These are phyloP conservation scores for Zygothrica quintamaculata DNA, from an alignment of 2,888 invertebrate genomes.

Conservation along the genomic window DNA sequence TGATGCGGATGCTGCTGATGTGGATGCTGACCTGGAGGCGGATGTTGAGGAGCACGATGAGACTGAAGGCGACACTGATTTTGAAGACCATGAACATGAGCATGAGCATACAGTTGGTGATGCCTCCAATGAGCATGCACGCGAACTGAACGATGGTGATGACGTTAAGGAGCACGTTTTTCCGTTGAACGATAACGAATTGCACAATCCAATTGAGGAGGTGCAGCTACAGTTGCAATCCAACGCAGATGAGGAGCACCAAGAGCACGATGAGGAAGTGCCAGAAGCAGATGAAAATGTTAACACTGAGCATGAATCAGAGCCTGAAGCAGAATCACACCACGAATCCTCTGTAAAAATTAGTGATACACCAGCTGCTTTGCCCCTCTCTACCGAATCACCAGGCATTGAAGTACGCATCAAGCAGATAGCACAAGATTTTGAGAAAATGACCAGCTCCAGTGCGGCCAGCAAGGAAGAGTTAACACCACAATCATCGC, in stretches of 20 bases:
- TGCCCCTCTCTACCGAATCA: constrained; percentile 71
- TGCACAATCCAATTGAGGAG: constrained; percentile 74
- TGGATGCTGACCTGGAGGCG: constrained; percentile 61
- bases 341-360: constrained; percentile 30
- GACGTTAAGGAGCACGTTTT: constrained; percentile 76
- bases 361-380: constrained; percentile 29
- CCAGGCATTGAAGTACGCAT: constrained; percentile 84
- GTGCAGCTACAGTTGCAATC: constrained; percentile 67
- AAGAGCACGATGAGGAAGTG: constrained; percentile 50
- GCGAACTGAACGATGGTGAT: constrained; percentile 65
- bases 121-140: constrained; percentile 69
- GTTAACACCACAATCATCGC: constrained; percentile 83
- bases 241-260: constrained; percentile 43
- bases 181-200: constrained; percentile 68
- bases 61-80: constrained; percentile 37
- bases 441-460: constrained; percentile 81
- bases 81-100: constrained; percentile 53
- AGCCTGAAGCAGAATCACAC: constrained; percentile 51
- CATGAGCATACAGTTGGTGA: constrained; percentile 34
- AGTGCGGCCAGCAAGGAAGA: constrained; percentile 75
- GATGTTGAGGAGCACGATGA: constrained; percentile 54
- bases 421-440: constrained; percentile 83
- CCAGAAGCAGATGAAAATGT: constrained; percentile 45
- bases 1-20: constrained; percentile 56
- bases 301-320: constrained; percentile 52